Conservation (phyloP, 2,113 vertebrate species). For the Zosterops pallidus region DNA sequence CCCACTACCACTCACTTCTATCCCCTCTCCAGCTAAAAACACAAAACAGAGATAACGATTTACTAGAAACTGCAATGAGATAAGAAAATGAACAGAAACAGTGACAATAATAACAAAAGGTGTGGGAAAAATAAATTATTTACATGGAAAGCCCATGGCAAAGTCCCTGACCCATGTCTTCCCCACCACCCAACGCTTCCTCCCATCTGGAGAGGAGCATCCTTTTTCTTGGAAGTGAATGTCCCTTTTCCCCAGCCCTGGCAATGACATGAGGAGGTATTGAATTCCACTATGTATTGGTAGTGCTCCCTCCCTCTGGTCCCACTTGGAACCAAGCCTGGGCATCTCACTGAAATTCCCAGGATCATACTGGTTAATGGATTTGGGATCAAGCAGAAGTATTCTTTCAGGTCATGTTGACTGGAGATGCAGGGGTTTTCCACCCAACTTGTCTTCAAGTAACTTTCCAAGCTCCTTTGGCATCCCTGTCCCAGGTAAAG, state of each 20-base stretch:
- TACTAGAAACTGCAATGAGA: not conserved
- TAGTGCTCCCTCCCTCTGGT: not conserved
- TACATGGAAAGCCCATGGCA: not conserved
- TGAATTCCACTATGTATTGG: not conserved
- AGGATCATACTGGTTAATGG: not conserved
- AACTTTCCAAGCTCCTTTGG: not conserved
- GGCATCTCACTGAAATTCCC: not conserved
- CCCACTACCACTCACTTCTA: not conserved
- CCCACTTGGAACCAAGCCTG: rapidly evolving
- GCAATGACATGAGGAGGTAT: not conserved
- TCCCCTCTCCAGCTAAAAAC: not conserved
- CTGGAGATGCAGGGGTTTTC: not conserved
- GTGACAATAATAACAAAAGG: not conserved
- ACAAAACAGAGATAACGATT: not conserved
- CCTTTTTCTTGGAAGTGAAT: not conserved
- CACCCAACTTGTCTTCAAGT: not conserved
- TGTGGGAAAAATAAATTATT: not conserved
- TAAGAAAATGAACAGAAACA: not conserved
- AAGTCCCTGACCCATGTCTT: rapidly evolving
- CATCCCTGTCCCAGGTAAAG: not conserved
- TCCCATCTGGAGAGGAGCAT: not conserved
- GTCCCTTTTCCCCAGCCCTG: not conserved
- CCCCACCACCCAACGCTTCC: not conserved
- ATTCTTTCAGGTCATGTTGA: not conserved
- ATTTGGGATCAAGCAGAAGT: not conserved